These are phyloP conservation scores for Metalampra italica DNA, from an alignment of 2,888 invertebrate species.

Conservation along the genomic window DNA sequence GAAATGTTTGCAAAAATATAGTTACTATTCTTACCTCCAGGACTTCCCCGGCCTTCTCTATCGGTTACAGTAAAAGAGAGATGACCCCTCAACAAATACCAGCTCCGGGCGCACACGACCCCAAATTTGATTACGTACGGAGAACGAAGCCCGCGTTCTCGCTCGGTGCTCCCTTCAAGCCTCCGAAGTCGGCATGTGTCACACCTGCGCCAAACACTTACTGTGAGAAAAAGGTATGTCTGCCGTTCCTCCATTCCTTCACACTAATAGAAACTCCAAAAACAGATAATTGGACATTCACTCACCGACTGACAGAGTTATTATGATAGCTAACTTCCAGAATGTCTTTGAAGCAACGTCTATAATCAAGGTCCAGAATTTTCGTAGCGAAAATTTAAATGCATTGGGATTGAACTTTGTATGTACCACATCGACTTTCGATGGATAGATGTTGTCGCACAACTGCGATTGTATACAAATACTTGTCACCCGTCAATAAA, in stretches of 20 bases:
- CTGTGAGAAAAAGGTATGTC: conserved; percentile 58
- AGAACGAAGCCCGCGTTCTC: conserved; percentile 47
- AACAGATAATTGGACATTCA: background rate
- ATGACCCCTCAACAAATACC: conserved; percentile 23
- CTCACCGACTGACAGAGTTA: too few species aligned
- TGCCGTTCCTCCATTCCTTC: conserved; percentile 1
- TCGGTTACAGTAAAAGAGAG: conserved; percentile 25
- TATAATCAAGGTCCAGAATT: too few species aligned
- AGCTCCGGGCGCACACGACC: conserved; percentile 54
- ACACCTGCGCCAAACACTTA: conserved; percentile 54
- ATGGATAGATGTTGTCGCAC: too few species aligned
- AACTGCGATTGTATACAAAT: too few species aligned
- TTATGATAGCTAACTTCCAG: too few species aligned
- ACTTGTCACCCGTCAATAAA: too few species aligned
- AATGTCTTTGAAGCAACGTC: too few species aligned
- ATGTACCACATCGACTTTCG: too few species aligned
- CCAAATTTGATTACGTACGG: conserved; percentile 44
- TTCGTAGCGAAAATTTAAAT: too few species aligned
- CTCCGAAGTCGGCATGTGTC: background rate
- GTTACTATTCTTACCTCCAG: too few species aligned
- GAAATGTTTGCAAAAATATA: too few species aligned
- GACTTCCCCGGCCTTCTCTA: conserved; percentile 42
- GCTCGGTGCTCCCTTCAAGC: conserved; percentile 39
- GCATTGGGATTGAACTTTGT: too few species aligned
- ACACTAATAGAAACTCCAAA: background rate